Conservation (phyloP, 2,797 vertebrate genomes). For the Etheostoma nigrum region DNA sequence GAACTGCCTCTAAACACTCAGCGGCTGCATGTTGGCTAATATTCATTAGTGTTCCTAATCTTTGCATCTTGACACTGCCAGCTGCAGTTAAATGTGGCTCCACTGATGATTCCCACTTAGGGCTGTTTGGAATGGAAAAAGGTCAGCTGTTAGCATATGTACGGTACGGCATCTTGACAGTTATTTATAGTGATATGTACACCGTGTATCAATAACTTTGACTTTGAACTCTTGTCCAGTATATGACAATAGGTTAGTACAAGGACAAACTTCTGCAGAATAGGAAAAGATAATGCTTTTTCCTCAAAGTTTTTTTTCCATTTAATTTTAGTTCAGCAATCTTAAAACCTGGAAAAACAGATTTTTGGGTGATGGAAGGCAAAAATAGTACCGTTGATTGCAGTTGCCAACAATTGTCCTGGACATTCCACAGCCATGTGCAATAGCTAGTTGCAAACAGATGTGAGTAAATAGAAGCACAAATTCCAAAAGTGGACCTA, state of each 20-base stretch:
- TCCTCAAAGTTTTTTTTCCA: neutral
- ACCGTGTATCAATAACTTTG: slow-evolving; percentile 12
- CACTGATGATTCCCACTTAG: slow-evolving; percentile 42
- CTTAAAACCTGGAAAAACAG: slow-evolving; percentile 5
- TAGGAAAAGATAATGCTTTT: neutral
- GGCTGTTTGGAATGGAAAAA: slow-evolving; percentile 55
- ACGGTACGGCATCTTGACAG: slow-evolving; percentile 22
- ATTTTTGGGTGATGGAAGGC: slow-evolving; percentile 20
- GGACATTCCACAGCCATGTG: slow-evolving; percentile 62
- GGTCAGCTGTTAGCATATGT: slow-evolving; percentile 52
- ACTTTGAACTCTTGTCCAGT: slow-evolving; percentile 5
- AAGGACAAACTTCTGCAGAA: neutral
- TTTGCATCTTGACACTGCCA: slow-evolving; percentile 67
- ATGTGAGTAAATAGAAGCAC: slow-evolving; percentile 69
- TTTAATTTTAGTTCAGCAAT: neutral
- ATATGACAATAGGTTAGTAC: neutral
- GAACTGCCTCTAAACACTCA: slow-evolving; percentile 65
- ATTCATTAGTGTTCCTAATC: slow-evolving; percentile 75
- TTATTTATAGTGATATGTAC: slow-evolving; percentile 48
- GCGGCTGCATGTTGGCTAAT: slow-evolving; percentile 64
- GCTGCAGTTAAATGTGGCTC: slow-evolving; percentile 66
- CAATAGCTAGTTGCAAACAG: slow-evolving; percentile 77
- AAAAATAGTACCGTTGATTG: slow-evolving; percentile 52
- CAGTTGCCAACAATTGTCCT: slow-evolving; percentile 35
- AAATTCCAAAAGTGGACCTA: slow-evolving; percentile 61